A percentile compares a stretch with the other conserved stretches of the same genome.
These are phyloP conservation scores for Silurus meridionalis DNA, from an alignment of 2,113 vertebrate genomes.

Conservation along the genomic window DNA sequence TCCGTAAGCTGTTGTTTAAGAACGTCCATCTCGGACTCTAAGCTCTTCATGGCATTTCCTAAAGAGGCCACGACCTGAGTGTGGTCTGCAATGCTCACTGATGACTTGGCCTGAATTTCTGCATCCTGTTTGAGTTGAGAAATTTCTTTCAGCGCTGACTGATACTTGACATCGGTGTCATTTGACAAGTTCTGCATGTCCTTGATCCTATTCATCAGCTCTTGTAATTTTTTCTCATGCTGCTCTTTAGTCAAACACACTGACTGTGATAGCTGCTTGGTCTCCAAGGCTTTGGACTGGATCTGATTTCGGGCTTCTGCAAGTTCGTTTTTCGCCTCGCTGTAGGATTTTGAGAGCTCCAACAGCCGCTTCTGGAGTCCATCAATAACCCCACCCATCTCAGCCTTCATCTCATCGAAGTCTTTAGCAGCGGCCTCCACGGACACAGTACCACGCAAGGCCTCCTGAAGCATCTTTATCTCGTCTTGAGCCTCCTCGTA, in stretches of 20 bases:
- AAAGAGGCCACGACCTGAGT: constrained; percentile 81
- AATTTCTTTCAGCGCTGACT: constrained; percentile 75
- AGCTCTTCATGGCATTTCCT: constrained; percentile 76
- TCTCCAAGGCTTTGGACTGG: constrained; percentile 41
- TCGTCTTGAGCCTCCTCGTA: constrained; percentile 90
- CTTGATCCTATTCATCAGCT: constrained; percentile 56
- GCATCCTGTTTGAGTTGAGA: constrained; percentile 76
- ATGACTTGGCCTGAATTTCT: constrained; percentile 80
- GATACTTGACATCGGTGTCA: constrained; percentile 76
- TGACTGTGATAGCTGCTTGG: constrained; percentile 59
- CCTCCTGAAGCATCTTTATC: constrained; percentile 84
- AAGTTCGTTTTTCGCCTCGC: constrained; percentile 87
- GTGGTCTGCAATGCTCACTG: constrained; percentile 82
- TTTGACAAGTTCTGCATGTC: constrained; percentile 70
- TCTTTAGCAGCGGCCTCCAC: constrained; percentile 79
- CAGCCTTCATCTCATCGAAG: constrained; percentile 80
- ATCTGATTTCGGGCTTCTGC: constrained; percentile 72
- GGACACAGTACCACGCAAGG: constrained; percentile 75
- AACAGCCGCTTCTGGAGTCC: constrained; percentile 85
- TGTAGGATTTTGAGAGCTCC: constrained; percentile 87
- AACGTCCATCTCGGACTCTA: constrained; percentile 77
- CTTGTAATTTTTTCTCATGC: constrained; percentile 73
- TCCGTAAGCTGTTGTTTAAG: constrained; percentile 76
- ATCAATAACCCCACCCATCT: constrained; percentile 75
- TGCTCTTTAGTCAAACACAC: constrained; percentile 69